phyloP scores from a whole-genome alignment of 64 coral and sea anemone species.

The Actinia equina region DNA sequence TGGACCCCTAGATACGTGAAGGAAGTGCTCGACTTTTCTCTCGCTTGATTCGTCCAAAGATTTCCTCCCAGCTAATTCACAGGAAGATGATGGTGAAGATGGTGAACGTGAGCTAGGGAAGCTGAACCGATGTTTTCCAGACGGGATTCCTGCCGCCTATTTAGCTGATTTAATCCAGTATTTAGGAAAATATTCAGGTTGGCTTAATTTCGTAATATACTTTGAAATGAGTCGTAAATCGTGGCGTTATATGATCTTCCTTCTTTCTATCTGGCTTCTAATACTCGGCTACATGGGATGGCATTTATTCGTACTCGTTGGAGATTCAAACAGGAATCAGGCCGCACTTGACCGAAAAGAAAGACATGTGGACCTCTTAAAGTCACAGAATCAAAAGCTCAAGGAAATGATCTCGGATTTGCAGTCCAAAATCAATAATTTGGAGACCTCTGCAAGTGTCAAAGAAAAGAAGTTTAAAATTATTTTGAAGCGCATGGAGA shows the following conservation, averaged over 20 bases:
- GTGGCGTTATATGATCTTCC: constrained; percentile 68
- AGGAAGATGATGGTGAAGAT: neutral
- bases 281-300: constrained; percentile 79
- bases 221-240: constrained; percentile 62
- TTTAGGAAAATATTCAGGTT: neutral
- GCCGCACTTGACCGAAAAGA: constrained; percentile 57
- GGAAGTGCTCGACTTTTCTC: neutral
- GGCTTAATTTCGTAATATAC: neutral
- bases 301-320: constrained; percentile 61
- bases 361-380: constrained; percentile 47
- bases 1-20: neutral
- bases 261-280: constrained; percentile 67
- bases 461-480: constrained; percentile 19
- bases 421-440: constrained; percentile 25
- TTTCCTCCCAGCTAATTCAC: neutral
- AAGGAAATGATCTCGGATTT: constrained; percentile 68
- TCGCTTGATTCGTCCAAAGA: neutral
- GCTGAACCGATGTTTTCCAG: neutral
- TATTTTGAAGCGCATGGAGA: neutral
- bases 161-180: neutral
- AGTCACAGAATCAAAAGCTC: constrained; percentile 46
- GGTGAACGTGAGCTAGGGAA: neutral
- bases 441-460: neutral
- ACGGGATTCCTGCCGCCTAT: neutral
- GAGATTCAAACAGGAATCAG: constrained; percentile 58